Evolutionary conservation across 2,888 invertebrate species (phyloP).

Genomic region (Andrena trimmerana): DNA sequence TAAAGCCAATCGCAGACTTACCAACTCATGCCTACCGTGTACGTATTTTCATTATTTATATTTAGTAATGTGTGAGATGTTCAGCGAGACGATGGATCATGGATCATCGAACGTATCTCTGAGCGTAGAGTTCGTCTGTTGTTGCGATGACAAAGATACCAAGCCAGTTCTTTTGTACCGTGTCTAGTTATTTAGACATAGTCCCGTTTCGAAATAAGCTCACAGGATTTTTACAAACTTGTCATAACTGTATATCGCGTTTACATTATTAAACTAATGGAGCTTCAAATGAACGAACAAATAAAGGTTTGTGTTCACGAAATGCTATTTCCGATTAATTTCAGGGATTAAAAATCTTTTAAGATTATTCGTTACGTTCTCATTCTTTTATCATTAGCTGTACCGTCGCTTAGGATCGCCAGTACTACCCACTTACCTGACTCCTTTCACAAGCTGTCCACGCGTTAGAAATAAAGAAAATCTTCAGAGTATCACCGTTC

Average conservation of each 20-base stretch:
- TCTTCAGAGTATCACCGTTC: too few species aligned
- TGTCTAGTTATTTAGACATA: constrained; percentile 58
- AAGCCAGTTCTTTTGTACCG: constrained; percentile 63
- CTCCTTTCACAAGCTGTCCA: background rate
- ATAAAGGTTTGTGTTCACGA: constrained; percentile 77
- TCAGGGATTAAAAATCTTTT: too few species aligned
- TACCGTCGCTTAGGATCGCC: background rate
- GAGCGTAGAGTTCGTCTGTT: constrained; percentile 42
- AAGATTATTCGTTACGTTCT: too few species aligned
- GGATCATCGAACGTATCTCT: constrained; percentile 32
- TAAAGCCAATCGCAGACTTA: background rate
- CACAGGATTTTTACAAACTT: constrained; percentile 71
- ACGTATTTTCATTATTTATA: background rate
- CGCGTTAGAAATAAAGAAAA: background rate
- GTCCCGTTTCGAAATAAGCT: constrained; percentile 51
- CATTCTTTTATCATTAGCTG: too few species aligned
- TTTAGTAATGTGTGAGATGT: background rate
- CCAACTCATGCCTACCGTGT: background rate
- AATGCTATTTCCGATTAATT: background rate
- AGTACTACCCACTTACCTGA: background rate
- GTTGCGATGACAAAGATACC: constrained; percentile 22
- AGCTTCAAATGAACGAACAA: constrained; percentile 74
- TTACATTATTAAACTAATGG: constrained; percentile 67
- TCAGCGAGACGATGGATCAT: constrained; percentile 1
- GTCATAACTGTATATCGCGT: constrained; percentile 71